These are phyloP conservation scores for Nemurella pictetii DNA, from an alignment of 2,888 invertebrate genomes.

Conservation along the genomic window DNA sequence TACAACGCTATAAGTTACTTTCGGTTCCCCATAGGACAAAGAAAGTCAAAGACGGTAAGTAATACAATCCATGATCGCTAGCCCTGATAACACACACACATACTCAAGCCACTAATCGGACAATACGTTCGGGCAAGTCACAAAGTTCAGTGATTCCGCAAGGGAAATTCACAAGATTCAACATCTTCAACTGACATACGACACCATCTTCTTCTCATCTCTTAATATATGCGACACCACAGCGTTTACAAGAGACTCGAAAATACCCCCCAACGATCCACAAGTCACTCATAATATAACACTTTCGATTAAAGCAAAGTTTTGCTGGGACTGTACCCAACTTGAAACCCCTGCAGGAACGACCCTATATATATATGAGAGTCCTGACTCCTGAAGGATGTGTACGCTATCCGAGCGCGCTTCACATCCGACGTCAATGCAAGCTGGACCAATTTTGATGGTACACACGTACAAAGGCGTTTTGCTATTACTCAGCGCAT, in stretches of 20 bases:
- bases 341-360: conserved; percentile 13
- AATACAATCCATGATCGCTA: background rate
- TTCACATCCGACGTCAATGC: background rate
- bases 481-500: background rate
- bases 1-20: background rate
- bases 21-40: background rate
- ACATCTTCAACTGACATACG: background rate
- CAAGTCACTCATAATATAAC: background rate
- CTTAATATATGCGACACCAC: background rate
- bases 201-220: background rate
- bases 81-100: background rate
- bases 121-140: too few relatives aligned
- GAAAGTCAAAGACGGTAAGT: background rate
- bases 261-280: background rate
- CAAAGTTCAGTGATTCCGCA: background rate
- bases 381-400: conserved; percentile 4
- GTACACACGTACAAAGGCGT: background rate
- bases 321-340: conserved; percentile 20
- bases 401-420: background rate
- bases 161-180: background rate
- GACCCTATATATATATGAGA: too few relatives aligned
- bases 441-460: background rate
- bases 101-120: too few relatives aligned
- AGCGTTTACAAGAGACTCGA: background rate
- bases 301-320: background rate